These are phyloP conservation scores for Diabrotica undecimpunctata DNA, from an alignment of 1,140 invertebrate genomes.

Conservation along the genomic window DNA sequence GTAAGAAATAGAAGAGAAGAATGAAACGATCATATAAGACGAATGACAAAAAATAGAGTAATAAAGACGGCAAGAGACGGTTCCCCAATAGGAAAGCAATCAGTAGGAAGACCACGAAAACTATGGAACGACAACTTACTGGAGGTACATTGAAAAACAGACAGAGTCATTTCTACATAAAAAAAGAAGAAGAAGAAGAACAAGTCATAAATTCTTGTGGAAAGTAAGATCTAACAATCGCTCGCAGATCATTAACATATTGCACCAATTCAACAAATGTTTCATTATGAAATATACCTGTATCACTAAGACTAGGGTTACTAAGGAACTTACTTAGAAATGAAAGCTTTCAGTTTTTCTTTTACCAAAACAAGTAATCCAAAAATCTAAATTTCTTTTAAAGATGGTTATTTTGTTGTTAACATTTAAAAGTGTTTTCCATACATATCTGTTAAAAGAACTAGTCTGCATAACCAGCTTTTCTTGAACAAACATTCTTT, in stretches of 20 bases:
- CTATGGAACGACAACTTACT: too few relatives aligned
- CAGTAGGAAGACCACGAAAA: too few relatives aligned
- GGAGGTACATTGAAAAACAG: too few relatives aligned
- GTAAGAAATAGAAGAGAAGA: too few relatives aligned
- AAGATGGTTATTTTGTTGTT: not conserved
- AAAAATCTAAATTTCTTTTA: slow-evolving; percentile 5
- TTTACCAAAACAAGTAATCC: slow-evolving; percentile 13
- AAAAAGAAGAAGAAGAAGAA: too few relatives aligned
- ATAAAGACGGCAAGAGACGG: too few relatives aligned
- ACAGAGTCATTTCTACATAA: too few relatives aligned
- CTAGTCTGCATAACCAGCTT: slow-evolving; percentile 14
- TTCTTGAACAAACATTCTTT: slow-evolving; percentile 11
- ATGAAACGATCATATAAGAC: too few relatives aligned
- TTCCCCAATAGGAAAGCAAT: too few relatives aligned
- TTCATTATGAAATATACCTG: slow-evolving; percentile 14
- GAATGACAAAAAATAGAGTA: too few relatives aligned
- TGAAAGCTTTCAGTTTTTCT: slow-evolving; percentile 10
- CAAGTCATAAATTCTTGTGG: too few relatives aligned
- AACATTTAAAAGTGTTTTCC: not conserved
- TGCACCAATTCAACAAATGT: slow-evolving; percentile 12
- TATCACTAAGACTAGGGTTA: not conserved
- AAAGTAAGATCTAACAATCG: slow-evolving; percentile 9
- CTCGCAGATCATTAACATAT: slow-evolving; percentile 10
- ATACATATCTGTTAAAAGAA: slow-evolving; percentile 15
- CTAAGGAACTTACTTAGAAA: slow-evolving; percentile 6